Percentiles rank a stretch among this genome's conserved stretches.
phyloP scores from a whole-genome alignment of 2,113 vertebrate species.

The Gila orcuttii region DNA sequence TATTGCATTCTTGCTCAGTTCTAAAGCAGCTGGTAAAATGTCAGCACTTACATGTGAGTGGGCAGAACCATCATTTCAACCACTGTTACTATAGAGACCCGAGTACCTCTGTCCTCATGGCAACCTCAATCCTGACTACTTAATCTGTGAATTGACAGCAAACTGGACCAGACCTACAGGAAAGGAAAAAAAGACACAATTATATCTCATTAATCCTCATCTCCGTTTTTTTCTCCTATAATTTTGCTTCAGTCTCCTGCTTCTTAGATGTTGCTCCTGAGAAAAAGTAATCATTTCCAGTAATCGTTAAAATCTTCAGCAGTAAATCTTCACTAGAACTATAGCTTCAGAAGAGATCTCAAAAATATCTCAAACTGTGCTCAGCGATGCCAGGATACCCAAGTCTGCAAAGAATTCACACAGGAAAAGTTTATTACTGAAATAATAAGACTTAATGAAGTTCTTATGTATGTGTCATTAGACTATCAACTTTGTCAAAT shows the following conservation, averaged over 20 bases:
- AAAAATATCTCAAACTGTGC: not conserved
- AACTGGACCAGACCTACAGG: not conserved
- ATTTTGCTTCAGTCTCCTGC: too few relatives aligned
- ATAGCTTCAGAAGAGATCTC: not conserved
- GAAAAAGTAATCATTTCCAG: not conserved
- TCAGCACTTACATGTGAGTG: slow-evolving; percentile 36
- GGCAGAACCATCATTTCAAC: slow-evolving; percentile 67
- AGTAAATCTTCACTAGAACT: not conserved
- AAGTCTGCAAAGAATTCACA: not conserved
- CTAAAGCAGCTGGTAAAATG: not conserved
- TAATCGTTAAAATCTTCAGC: not conserved
- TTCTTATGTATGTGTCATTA: not conserved
- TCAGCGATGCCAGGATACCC: not conserved
- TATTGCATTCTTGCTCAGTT: not conserved
- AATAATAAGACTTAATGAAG: not conserved
- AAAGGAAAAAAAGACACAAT: not conserved
- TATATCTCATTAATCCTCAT: not conserved
- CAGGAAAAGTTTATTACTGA: not conserved
- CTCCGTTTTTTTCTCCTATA: not conserved
- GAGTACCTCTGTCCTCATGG: slow-evolving; percentile 67
- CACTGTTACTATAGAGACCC: slow-evolving; percentile 78
- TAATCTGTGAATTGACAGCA: slow-evolving; percentile 44
- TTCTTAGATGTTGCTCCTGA: not conserved
- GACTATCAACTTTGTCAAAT: not conserved
- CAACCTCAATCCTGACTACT: slow-evolving; percentile 63